Evolutionary conservation across 30 jellyfish, hydroid and myxozoan genomes (phyloP), one percentile per base, ranked within the genome.

Genomic region (Sanderia malayensis): DNA sequence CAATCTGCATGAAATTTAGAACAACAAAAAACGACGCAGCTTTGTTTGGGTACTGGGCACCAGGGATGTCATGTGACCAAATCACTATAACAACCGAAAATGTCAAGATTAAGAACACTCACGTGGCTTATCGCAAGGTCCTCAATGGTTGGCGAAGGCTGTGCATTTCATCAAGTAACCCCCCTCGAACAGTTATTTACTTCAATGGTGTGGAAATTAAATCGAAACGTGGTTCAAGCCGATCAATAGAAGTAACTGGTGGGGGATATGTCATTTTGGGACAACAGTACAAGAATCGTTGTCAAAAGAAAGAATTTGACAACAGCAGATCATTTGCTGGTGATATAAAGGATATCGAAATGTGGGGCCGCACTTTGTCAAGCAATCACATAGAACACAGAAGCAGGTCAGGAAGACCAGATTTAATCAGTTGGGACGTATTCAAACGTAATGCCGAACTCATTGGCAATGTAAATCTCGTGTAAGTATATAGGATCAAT

Each of bases 1-100:
- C 52, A 37, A 37, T 37, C 6, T 37, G 52, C 13, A 37, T 37
- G 52, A 37, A 37, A 4, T 13, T 37, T 13, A 37, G 13, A 6
- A 37, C 52, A 13, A 37, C 13, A 4, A 37, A 13, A 13, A 37
- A 13, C 6, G 13, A 37, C 52, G 24, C 64, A 9, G 64, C 24
- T 49, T 7, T 49, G 64, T 9, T 49, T 49, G 64, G 64, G 25
- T 49, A 49, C 24, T 49, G 64, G 64, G 64, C 27, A 24, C 11
- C 11, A 9, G 25, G 6, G 8, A 24, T 11, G 18, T 9, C 64
- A 19, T 49, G 64, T 49, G 64, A 15, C 27, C 23, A 19, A 49
- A 19, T 49, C 64, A 19, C 18, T 4, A 49, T 49, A 4, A 49
- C 64, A 49, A 49, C 64, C 8, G 27, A 49, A 4, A 4, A 49